A percentile compares a stretch with the other conserved stretches of the same genome.
Conservation (phyloP, 2,888 invertebrate species). For the Carcina quercana region DNA sequence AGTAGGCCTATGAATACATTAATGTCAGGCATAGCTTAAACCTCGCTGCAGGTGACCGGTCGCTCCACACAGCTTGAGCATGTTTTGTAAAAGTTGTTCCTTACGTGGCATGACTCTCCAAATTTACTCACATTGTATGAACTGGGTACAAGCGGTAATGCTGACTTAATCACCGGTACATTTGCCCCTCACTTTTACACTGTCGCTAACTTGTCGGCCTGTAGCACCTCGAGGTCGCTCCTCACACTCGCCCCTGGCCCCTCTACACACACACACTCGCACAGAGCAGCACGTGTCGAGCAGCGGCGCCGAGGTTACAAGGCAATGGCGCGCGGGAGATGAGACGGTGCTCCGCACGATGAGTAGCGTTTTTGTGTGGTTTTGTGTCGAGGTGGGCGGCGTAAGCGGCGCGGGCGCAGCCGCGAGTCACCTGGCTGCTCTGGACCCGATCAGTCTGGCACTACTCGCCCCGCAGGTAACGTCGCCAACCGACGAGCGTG, state of each 20-base stretch:
- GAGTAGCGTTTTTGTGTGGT: slow-evolving; percentile 73
- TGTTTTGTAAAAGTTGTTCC: slow-evolving; percentile 61
- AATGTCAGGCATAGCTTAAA: slow-evolving; percentile 59
- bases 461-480: slow-evolving; percentile 72
- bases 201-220: slow-evolving; percentile 56
- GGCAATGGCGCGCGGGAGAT: slow-evolving; percentile 27
- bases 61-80: slow-evolving; percentile 66
- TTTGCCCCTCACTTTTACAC: slow-evolving; percentile 55
- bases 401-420: slow-evolving; percentile 72
- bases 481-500: slow-evolving; percentile 24
- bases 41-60: slow-evolving; percentile 52
- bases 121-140: slow-evolving; percentile 58
- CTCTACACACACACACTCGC: background rate
- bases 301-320: slow-evolving; percentile 46
- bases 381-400: slow-evolving; percentile 77
- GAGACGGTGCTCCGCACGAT: slow-evolving; percentile 54
- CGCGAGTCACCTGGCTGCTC: slow-evolving; percentile 72
- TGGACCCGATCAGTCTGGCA: slow-evolving; percentile 73
- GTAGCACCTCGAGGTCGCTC: slow-evolving; percentile 41
- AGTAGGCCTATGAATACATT: too few relatives aligned
- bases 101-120: slow-evolving; percentile 62
- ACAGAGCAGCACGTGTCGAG: slow-evolving; percentile 9
- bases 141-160: slow-evolving; percentile 60
- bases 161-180: slow-evolving; percentile 54
- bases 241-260: slow-evolving; percentile 4